Base-by-base conservation (phyloP, 2,888 invertebrate genomes). In the Sminthurides aquaticus region DNA sequence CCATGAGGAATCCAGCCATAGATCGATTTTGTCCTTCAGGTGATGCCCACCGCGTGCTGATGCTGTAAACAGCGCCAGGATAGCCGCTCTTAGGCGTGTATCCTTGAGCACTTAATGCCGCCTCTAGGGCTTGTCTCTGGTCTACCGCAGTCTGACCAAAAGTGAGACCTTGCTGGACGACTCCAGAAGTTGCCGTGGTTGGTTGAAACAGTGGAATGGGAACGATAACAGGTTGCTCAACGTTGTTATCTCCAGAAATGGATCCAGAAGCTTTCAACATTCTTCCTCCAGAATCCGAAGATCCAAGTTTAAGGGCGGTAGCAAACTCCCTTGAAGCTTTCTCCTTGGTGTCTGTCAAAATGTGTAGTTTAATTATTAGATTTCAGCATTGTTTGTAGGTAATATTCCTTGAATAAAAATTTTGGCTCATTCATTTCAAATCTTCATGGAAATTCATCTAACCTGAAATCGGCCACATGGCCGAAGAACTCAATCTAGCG, bases 1-100 rank as follows among this genome's bases (percentile, higher is more conserved):
- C 43, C 43, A 34, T 84, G 0, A 85, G 84, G 75, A 84, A 86
- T 0, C 87, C 90, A 0, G 84, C 80, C 11, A 85, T 80, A 0
- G 89, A 85, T 52, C 89, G 71, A 1, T 83, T 81, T 22, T 85
- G 83, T 0, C 87, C 85, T 48, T 80, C 82, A 0, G 80, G 77
- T 0, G 83, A 81, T 0, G 88, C 87, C 57, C 85, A 85, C 0
- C 52, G 15, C 24, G 49, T 58, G 55, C 29, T 52, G 18, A 60
- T 43, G 34, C 43, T 20, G 15, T 56, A 43, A 15, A 18, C 24
- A 25, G 49, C 26, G n/a, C 24, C 55, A 1, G 62, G 59, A n/a
- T 59, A 60, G 2, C 48, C 27, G 3, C 54, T 11, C 18, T 22
- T 28, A 8, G 54, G 26, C 20, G 25, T 24, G 15, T 43, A 27